phyloP scores from a whole-genome alignment of 1,140 invertebrate genomes.

The Cyclina sinensis region DNA sequence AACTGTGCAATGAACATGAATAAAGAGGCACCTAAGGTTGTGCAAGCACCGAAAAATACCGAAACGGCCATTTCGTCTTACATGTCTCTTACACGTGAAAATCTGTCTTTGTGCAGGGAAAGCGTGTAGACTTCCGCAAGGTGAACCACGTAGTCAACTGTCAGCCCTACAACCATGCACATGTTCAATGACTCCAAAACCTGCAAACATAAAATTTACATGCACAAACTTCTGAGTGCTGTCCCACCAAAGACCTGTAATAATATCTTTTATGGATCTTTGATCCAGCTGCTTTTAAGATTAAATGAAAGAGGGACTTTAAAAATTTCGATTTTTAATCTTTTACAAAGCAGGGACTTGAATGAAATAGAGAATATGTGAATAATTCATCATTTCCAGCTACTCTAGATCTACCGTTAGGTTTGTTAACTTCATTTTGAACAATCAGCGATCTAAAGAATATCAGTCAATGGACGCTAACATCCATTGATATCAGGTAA shows the following conservation, averaged over 20 bases:
- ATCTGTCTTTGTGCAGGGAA: constrained; percentile 72
- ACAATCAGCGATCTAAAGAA: too few species aligned
- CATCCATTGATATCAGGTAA: too few species aligned
- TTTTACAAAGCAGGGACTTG: background rate
- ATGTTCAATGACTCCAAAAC: constrained; percentile 80
- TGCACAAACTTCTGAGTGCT: too few species aligned
- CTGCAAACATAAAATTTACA: too few species aligned
- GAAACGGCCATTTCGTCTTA: constrained; percentile 77
- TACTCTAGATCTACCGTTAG: background rate
- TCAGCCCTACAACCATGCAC: constrained; percentile 78
- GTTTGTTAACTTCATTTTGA: too few species aligned
- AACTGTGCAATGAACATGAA: constrained; percentile 78
- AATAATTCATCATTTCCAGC: background rate
- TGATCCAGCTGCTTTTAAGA: background rate
- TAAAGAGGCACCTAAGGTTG: constrained; percentile 73
- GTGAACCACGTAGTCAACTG: constrained; percentile 82
- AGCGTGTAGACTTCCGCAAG: constrained; percentile 80
- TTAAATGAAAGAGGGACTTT: background rate
- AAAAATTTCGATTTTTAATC: background rate
- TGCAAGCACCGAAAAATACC: constrained; percentile 75
- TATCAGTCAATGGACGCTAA: too few species aligned
- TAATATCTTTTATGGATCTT: background rate
- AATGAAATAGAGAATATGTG: background rate
- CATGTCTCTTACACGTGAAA: constrained; percentile 71
- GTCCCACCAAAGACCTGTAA: too few species aligned